A percentile compares a stretch with the other conserved stretches of the same genome.
These are phyloP conservation scores for Allenopithecus nigroviridis DNA, from an alignment of 2,797 vertebrate species.

Conservation along the genomic window DNA sequence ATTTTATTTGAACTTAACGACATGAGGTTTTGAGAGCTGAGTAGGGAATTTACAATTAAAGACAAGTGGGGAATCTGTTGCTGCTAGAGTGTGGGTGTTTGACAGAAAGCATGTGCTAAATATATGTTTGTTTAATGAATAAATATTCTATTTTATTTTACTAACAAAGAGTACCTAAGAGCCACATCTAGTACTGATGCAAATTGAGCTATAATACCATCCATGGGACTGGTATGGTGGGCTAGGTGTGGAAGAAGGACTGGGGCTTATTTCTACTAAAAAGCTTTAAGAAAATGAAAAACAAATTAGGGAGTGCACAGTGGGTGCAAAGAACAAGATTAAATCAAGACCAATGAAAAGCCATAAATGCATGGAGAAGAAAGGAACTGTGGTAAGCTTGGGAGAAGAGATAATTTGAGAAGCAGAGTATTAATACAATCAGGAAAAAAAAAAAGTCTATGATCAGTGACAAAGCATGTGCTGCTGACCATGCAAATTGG, in stretches of 20 bases:
- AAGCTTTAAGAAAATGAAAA: not conserved
- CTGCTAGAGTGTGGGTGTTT: not conserved
- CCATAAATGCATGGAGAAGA: not conserved
- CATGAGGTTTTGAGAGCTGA: not conserved
- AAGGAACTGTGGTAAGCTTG: not conserved
- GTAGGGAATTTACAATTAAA: not conserved
- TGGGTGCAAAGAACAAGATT: not conserved
- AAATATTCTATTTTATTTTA: not conserved
- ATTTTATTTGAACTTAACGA: not conserved
- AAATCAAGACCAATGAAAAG: not conserved
- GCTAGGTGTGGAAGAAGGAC: not conserved
- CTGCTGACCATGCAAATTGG: conserved; percentile 35
- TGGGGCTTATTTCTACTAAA: not conserved
- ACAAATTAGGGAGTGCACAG: not conserved
- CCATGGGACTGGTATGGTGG: too few relatives aligned
- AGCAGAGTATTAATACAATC: not conserved
- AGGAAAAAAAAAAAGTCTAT: not conserved
- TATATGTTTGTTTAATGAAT: not conserved
- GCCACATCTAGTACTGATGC: not conserved
- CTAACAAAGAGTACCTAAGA: not conserved
- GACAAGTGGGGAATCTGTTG: not conserved
- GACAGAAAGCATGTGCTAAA: not conserved
- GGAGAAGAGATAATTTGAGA: not conserved
- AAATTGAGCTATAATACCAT: not conserved
- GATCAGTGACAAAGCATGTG: not conserved